Base-by-base conservation (phyloP, 2,888 invertebrate species). In the Cheilosia soror region DNA sequence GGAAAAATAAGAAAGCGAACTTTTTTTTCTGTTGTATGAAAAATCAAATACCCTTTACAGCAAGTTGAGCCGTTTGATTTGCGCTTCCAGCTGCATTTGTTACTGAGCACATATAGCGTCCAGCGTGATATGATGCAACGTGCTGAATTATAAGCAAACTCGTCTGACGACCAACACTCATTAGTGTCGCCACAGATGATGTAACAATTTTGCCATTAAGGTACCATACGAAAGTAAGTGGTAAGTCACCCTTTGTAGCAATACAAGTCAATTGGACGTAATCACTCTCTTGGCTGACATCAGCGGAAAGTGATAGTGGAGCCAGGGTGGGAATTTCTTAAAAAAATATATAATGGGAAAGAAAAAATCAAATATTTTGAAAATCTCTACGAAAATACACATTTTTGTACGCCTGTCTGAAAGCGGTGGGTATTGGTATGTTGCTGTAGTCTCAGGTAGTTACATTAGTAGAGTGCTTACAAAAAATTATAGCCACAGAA, bases 201-300 rank as follows among this genome's bases (percentile, higher is more conserved):
- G 88, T 89, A 83, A 89, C 85, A 9, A 87, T 84, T 33, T 84
- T 73, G 15, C 83, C 88, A 81, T 91, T 90, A 2, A 91, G 79
- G 40, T 85, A 88, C 95, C 95, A 95, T 11, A 94, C 93, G 89
- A 95, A 95, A 86, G 93, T 94, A 51, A 95, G 94, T 0, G 95
- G 95, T 93, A 95, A 93, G 89, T 95, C 95, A 25, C 95, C 95
- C 49, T 95, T 94, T 51, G 95, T 96, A 65, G 97, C 96, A 63
- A 96, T 96, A 90, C 97, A 97, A 1, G 97, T 96, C 51, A 97
- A 94, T 90, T 97, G 96, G 65, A 96, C 95, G 88, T 97, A 93
- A 91, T 97, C 96, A 72, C 96, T 96, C 81, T 90, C 89, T 85
- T 90, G 88, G 65, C 90, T 90, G 13, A 93, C 81, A 72, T 90